Evolutionary conservation across 2,797 vertebrate genomes (phyloP).

Genomic region (Gymnopithys bicolor): DNA sequence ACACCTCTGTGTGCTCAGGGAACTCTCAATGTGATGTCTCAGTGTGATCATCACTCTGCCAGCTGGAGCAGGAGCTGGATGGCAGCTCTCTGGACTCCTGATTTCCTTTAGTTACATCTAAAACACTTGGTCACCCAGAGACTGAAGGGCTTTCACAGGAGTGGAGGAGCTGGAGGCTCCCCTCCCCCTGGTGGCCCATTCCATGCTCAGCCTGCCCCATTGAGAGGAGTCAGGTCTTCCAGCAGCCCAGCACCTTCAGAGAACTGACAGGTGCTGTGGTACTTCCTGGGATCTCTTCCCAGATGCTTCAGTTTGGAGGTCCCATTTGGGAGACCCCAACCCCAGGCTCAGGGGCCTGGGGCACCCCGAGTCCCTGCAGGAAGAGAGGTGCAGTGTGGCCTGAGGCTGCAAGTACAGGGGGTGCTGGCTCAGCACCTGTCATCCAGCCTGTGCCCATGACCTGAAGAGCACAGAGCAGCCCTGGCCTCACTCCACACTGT

Average conservation of each 20-base stretch:
- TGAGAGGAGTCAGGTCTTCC: neutral
- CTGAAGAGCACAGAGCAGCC: neutral
- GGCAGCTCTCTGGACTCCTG: neutral
- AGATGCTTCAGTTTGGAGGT: neutral
- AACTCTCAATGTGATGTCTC: neutral
- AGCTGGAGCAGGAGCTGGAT: neutral
- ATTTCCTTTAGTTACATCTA: neutral
- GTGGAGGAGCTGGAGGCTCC: neutral
- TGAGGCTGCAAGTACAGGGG: fast-evolving
- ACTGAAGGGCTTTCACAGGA: neutral
- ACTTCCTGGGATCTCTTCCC: neutral
- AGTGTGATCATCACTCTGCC: neutral
- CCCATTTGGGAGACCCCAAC: neutral
- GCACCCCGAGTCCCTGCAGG: neutral
- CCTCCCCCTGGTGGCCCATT: neutral
- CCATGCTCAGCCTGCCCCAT: neutral
- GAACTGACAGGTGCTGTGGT: neutral
- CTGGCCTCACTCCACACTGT: fast-evolving
- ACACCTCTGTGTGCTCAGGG: neutral
- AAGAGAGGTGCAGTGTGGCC: neutral
- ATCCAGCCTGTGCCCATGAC: fast-evolving
- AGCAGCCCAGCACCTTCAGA: neutral
- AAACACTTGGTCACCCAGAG: neutral
- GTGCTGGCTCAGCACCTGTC: neutral
- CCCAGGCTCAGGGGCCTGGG: no score